These are phyloP conservation scores for Parazoanthus swiftii DNA, from an alignment of 92 coral and sea anemone species.

Conservation along the genomic window DNA sequence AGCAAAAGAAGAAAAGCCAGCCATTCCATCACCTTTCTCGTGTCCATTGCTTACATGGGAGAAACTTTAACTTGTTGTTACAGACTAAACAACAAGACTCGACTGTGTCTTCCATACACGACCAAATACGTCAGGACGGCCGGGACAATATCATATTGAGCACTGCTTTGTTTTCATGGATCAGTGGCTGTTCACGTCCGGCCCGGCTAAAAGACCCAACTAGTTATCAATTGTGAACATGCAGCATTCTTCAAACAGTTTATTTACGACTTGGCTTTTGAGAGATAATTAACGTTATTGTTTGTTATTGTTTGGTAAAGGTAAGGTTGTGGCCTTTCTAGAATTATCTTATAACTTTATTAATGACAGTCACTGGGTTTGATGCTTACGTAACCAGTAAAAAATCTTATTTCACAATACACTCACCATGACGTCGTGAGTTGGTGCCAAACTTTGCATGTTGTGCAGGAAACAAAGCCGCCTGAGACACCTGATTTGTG, in stretches of 20 bases:
- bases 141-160: slow-evolving; percentile 4
- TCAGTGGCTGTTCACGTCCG: neutral
- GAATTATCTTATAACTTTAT: neutral
- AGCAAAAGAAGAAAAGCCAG: neutral
- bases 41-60: neutral
- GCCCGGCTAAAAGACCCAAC: neutral
- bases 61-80: neutral
- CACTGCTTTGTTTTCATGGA: slow-evolving; percentile 15
- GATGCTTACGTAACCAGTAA: neutral
- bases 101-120: neutral
- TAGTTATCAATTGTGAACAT: neutral
- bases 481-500: neutral
- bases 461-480: neutral
- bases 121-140: neutral
- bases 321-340: neutral
- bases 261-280: no score
- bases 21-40: neutral
- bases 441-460: neutral
- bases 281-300: neutral
- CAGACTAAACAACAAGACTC: neutral
- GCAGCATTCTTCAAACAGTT: neutral
- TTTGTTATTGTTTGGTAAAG: neutral
- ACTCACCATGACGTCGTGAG: neutral
- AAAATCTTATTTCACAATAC: slow-evolving; percentile 11
- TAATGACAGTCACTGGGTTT: neutral